Percentiles rank a stretch among this genome's conserved stretches.
These are phyloP conservation scores for Lordiphosa clarofinis DNA, from an alignment of 1,140 invertebrate genomes.

Conservation along the genomic window DNA sequence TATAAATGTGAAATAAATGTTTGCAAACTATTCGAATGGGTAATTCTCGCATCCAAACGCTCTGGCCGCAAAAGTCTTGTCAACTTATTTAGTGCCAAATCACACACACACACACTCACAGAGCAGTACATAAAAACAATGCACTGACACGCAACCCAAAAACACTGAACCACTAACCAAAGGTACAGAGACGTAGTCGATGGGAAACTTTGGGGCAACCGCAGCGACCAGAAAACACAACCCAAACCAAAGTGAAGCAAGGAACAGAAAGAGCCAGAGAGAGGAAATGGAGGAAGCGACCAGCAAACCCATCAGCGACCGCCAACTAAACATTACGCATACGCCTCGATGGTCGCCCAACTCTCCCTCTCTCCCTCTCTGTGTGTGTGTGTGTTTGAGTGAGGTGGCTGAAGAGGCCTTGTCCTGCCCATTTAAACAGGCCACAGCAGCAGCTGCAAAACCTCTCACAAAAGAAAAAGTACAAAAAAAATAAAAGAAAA, in stretches of 20 bases:
- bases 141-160: slow-evolving; percentile 39
- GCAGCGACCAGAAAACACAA: slow-evolving; percentile 49
- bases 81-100: no score
- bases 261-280: background rate
- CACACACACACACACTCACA: no score
- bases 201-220: slow-evolving; percentile 43
- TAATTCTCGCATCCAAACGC: no score
- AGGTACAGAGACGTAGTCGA: slow-evolving; percentile 29
- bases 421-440: slow-evolving; percentile 21
- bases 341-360: slow-evolving; percentile 20
- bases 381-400: no score
- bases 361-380: background rate
- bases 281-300: background rate
- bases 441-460: slow-evolving; percentile 36
- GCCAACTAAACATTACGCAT: slow-evolving; percentile 43
- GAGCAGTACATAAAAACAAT: slow-evolving; percentile 33
- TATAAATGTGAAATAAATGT: no score
- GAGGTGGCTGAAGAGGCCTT: background rate
- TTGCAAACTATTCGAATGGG: no score
- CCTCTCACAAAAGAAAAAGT: slow-evolving; percentile 36
- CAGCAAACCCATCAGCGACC: slow-evolving; percentile 19
- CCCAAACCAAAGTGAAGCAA: slow-evolving; percentile 22
- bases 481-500: slow-evolving; percentile 3
- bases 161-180: slow-evolving; percentile 25
- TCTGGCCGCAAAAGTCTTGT: no score